Conservation (phyloP, 2,797 vertebrate species). For the Chiloscyllium punctatum region DNA sequence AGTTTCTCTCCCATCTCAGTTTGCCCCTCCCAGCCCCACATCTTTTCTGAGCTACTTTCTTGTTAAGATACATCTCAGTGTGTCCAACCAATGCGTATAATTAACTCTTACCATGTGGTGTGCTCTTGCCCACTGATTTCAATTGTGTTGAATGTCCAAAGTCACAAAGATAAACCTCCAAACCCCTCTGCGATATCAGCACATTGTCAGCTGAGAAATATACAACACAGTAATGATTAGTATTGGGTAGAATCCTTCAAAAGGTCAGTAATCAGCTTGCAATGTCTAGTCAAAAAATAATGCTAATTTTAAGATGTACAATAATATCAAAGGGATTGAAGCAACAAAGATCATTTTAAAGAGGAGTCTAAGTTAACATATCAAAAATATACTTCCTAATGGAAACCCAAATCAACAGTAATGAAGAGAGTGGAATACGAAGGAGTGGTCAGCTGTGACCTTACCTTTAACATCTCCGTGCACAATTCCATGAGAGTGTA, state of each 20-base stretch:
- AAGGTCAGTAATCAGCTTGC: not conserved
- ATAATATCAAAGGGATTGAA: not conserved
- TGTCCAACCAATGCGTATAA: not conserved
- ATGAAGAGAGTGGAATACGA: not conserved
- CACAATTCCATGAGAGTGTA: conserved; percentile 70
- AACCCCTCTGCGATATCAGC: conserved; percentile 78
- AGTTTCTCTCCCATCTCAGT: not conserved
- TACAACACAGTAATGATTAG: conserved; percentile 30
- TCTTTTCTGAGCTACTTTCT: not conserved
- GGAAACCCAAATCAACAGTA: not conserved
- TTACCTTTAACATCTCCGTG: conserved; percentile 95
- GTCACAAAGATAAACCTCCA: conserved; percentile 80
- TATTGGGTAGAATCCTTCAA: not conserved
- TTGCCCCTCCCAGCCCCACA: too few species aligned
- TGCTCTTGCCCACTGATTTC: conserved; percentile 60
- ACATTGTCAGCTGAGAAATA: conserved; percentile 81
- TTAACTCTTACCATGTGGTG: not conserved
- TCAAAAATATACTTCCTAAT: not conserved
- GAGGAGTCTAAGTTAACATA: not conserved
- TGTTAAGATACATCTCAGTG: not conserved
- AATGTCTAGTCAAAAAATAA: not conserved
- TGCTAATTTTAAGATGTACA: not conserved
- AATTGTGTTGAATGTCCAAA: conserved; percentile 85
- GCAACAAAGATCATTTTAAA: not conserved
- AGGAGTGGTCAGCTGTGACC: not conserved